phyloP scores from a whole-genome alignment of 2,113 vertebrate genomes.

The Tangachromis dhanisi region DNA sequence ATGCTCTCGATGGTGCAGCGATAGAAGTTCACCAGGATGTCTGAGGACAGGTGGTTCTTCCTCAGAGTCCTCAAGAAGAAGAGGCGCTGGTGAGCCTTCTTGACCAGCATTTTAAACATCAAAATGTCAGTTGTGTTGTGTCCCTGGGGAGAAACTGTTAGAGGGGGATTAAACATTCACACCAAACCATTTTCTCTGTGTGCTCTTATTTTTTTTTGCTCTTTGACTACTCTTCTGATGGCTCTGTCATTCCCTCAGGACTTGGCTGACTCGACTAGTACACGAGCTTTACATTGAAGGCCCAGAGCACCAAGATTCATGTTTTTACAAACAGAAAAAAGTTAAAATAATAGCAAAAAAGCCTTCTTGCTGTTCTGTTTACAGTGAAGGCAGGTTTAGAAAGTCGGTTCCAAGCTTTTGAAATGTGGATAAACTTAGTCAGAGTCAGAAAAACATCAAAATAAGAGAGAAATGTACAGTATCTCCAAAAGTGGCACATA shows the following conservation, averaged over 20 bases:
- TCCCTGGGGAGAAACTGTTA: not conserved
- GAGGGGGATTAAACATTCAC: not conserved
- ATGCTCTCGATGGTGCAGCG: too few species aligned
- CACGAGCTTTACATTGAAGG: not conserved
- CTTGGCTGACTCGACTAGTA: not conserved
- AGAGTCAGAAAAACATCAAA: not conserved
- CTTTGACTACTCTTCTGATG: not conserved
- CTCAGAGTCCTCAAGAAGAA: too few species aligned
- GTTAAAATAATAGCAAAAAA: fast-evolving
- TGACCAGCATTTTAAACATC: not conserved
- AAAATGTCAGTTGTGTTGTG: not conserved
- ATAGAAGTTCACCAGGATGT: too few species aligned
- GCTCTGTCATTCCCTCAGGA: not conserved
- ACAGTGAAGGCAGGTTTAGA: not conserved
- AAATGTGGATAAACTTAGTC: not conserved
- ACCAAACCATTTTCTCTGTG: not conserved
- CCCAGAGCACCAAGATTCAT: not conserved
- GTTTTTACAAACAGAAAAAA: not conserved
- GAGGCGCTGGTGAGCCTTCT: too few species aligned
- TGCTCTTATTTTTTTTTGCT: not conserved
- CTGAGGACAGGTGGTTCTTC: too few species aligned
- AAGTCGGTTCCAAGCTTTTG: not conserved
- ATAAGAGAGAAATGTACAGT: not conserved
- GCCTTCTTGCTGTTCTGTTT: not conserved
- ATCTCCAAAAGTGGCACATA: constrained; percentile 24